Evolutionary conservation across 2,888 invertebrate genomes (phyloP).

Genomic region (Cancer borealis): DNA sequence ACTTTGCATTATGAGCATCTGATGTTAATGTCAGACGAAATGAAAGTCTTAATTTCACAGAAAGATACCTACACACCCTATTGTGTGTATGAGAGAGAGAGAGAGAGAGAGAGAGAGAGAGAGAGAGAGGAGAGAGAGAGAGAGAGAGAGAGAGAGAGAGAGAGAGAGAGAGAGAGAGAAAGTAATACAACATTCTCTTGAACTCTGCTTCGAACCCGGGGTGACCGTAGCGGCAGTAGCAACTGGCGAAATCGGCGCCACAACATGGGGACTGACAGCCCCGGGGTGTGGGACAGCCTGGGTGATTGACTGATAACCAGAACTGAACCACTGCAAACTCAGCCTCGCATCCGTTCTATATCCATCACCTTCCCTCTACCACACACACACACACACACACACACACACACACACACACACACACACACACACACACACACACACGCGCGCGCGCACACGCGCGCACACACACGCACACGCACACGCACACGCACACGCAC

Average conservation of each 20-base stretch:
- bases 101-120: constrained; percentile 1
- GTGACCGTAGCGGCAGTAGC: neutral
- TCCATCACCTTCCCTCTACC: neutral
- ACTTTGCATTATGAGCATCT: no score
- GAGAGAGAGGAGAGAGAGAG: neutral
- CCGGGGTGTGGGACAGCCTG: neutral
- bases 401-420: neutral
- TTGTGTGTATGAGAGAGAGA: constrained; percentile 1
- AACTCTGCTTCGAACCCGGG: neutral
- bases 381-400: constrained; percentile 12
- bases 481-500: neutral
- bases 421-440: constrained; percentile 32
- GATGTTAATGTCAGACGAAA: no score
- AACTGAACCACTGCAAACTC: constrained; percentile 8
- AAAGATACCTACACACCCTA: no score
- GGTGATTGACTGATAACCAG: neutral
- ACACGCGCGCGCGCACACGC: neutral
- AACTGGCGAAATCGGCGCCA: neutral
- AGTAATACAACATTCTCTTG: neutral
- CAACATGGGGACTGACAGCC: neutral
- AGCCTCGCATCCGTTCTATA: neutral
- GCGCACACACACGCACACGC: no score
- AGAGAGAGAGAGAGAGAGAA: neutral
- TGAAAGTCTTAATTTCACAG: no score
- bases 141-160: neutral